Percentiles rank a stretch among this genome's conserved stretches.
Evolutionary conservation across 2,888 invertebrate species (phyloP).

Genomic region (Bellardia pandia): DNA sequence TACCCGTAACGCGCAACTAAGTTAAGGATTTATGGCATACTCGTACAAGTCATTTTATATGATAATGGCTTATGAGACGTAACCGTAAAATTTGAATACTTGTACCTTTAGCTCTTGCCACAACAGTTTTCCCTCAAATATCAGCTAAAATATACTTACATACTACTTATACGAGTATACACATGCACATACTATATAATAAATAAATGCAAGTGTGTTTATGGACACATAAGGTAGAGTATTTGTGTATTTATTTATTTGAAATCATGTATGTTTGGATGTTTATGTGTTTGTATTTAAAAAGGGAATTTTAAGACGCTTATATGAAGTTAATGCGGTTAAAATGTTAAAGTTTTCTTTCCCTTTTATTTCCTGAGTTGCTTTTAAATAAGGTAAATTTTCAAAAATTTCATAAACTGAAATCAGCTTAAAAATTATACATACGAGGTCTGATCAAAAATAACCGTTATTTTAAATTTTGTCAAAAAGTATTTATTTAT

Average conservation of each 20-base stretch:
- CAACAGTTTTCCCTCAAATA: neutral
- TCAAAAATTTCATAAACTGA: conserved; percentile 38
- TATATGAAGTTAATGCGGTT: conserved; percentile 58
- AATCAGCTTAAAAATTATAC: conserved; percentile 27
- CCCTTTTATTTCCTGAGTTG: neutral
- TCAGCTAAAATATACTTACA: neutral
- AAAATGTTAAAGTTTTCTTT: conserved; percentile 51
- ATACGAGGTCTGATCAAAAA: too few relatives aligned
- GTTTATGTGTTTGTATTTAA: neutral
- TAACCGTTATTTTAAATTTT: too few relatives aligned
- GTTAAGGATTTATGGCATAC: conserved; percentile 58
- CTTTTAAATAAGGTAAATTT: conserved; percentile 11
- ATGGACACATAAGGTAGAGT: neutral
- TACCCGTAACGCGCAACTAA: conserved; percentile 46
- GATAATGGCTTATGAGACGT: conserved; percentile 55
- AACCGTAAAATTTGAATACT: conserved; percentile 56
- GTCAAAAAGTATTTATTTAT: too few relatives aligned
- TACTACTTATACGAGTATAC: neutral
- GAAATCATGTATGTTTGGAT: neutral
- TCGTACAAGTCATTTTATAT: conserved; percentile 54
- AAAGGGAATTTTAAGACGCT: conserved; percentile 49
- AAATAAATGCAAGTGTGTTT: neutral
- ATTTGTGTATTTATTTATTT: conserved; percentile 19
- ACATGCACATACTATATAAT: neutral
- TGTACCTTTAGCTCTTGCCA: conserved; percentile 8